Evolutionary conservation across 2,113 vertebrate genomes (phyloP).

Genomic region (Psammodynastes pulverulentus): DNA sequence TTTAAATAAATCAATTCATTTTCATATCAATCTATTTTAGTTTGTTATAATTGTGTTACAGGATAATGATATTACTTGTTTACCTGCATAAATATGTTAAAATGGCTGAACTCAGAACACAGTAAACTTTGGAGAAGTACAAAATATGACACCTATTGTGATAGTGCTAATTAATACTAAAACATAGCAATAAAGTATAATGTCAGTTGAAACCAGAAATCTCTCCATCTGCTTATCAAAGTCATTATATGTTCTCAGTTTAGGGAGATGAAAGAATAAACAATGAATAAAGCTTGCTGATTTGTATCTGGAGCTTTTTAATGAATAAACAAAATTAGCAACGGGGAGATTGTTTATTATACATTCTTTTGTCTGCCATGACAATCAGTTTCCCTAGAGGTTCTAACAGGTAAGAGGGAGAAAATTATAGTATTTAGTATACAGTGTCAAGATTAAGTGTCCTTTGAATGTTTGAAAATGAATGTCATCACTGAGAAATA

Average conservation of each 20-base stretch:
- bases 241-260: constrained; percentile 45
- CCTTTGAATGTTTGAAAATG: constrained; percentile 31
- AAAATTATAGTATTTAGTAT: constrained; percentile 17
- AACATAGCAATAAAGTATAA: constrained; percentile 28
- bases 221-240: constrained; percentile 57
- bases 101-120: background rate
- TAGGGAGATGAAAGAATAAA: constrained; percentile 59
- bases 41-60: background rate
- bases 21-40: background rate
- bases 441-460: constrained; percentile 26
- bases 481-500: background rate
- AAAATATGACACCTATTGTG: background rate
- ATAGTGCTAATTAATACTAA: background rate
- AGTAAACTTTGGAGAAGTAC: background rate
- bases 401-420: constrained; percentile 5
- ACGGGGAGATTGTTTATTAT: constrained; percentile 2
- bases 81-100: background rate
- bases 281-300: constrained; percentile 46
- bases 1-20: background rate
- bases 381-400: background rate
- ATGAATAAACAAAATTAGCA: constrained; percentile 37
- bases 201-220: constrained; percentile 51
- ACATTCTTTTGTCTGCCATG: constrained; percentile 22
- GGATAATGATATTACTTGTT: background rate
- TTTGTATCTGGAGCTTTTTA: constrained; percentile 53